Base-by-base conservation (phyloP, 2,113 vertebrate species). In the Sceloporus tristichus region DNA sequence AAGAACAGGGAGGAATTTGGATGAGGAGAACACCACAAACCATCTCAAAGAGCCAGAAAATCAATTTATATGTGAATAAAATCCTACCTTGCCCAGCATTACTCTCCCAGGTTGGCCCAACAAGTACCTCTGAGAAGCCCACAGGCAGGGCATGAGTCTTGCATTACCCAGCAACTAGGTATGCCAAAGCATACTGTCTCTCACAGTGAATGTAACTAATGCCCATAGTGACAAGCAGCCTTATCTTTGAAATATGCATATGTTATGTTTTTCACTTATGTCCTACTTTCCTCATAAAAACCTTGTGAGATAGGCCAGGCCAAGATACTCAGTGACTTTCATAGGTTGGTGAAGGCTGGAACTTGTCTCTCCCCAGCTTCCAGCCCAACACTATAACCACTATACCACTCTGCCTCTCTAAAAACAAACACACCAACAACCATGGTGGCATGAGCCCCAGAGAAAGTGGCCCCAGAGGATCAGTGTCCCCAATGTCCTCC, bases 351-450 rank as follows among this genome's bases (percentile, higher is more conserved):
- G 68, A 29, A 23, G 68, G n/a, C 25, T 29, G 27, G 68, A 71
- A 71, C 10, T 29, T 29, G 29, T 27, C 25, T 9, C 27, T 71
- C 25, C 27, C 68, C 6, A 71, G 27, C 10, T 11, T 27, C 59
- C 68, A 10, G 68, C 11, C 29, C 8, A 71, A 29, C 27, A 10
- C 5, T 71, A 23, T 8, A 71, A 29, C 27, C 25, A 71, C 27
- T 3, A 71, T 10, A 9, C 68, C 27, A 29, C 9, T 11, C 68
- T 71, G 0, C 27, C 6, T 62, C 59, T 71, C 9, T 71, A 29
- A 9, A 71, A 71, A 71, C 2, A 71, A 5, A 9, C 34, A 34
- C 34, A 34, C 5, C 0, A 0, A 34, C 23, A 59, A 59, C 40
- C 10, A 21, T n/a, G 18, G 56, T 25, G 0, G 1, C 1, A 23